phyloP scores from a whole-genome alignment of 2,113 vertebrate species.

The Pangasianodon gigas region DNA sequence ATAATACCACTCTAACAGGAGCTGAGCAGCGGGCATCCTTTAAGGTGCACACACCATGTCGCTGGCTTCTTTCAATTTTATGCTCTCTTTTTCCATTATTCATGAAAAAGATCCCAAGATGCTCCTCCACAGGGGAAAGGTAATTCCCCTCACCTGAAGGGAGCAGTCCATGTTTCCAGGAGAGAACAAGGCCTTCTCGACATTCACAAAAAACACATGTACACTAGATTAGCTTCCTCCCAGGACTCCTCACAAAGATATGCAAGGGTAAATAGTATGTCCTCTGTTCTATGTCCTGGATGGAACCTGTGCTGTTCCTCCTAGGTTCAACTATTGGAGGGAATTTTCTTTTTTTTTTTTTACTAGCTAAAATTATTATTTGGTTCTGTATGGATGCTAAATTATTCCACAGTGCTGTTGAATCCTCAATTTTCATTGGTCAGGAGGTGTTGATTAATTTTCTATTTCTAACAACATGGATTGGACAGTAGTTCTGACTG shows the following conservation, averaged over 20 bases:
- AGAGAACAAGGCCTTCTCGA: not conserved
- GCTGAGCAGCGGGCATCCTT: not conserved
- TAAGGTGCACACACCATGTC: not conserved
- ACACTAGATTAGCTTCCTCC: not conserved
- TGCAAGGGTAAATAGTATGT: not conserved
- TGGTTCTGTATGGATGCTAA: not conserved
- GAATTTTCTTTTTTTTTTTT: not conserved
- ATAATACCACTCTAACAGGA: not conserved
- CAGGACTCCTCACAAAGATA: not conserved
- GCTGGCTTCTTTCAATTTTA: not conserved
- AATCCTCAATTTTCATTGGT: not conserved
- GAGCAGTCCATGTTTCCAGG: not conserved
- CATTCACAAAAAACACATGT: not conserved
- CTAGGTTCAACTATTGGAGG: not conserved
- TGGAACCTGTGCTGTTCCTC: not conserved
- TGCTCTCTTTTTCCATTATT: not conserved
- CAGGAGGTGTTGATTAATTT: not conserved
- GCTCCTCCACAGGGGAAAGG: not conserved
- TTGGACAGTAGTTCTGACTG: not conserved
- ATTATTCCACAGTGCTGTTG: not conserved
- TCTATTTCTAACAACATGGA: not conserved
- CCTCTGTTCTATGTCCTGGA: not conserved
- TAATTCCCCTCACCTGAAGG: not conserved
- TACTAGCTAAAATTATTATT: not conserved
- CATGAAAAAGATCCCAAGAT: not conserved